Base-by-base conservation (phyloP, 2,113 vertebrate species). In the Micromys minutus region DNA sequence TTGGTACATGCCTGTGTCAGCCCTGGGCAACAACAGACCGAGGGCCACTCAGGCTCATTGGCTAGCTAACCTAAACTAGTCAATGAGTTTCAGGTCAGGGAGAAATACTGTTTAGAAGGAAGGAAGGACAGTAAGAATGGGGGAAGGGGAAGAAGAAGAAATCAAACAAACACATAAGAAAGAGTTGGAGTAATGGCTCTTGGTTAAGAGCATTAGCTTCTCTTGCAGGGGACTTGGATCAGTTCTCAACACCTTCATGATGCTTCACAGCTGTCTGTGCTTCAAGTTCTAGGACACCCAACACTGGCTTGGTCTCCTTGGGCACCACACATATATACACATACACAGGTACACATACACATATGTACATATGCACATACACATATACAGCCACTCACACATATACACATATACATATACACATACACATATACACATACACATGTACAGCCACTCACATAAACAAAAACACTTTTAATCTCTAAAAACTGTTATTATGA, bases 121-220 rank as follows among this genome's bases (percentile, higher is more conserved):
- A 21, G 2, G 17, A 5, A n/a, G 36, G 79, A 11, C n/a, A 2
- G 4, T 3, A 57, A 11, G 52, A 13, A 80, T 9, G 17, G 0
- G 22, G 50, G 50, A 6, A 55, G 47, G 8, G 17, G 31, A 5
- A 79, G 9, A n/a, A 5, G 4, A 12, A 36, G n/a, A 0, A 24
- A 26, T 31, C 29, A 31, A 31, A 31, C 26, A 31, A 31, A 31
- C 10, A 31, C 26, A 29, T 3, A 19, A 36, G 10, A 2, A 42
- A 59, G 11, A 39, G 6, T 26, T 42, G 3, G 15, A 83, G 57
- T 42, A 13, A 29, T 29, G 24, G 26, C 80, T 83, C n/a, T n/a
- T 63, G 80, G 15, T 42, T 83, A 61, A 83, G n/a, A 45, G 15
- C n/a, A 42, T 8, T 63, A 16, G 11, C 39, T 84, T 8, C n/a